These are phyloP conservation scores for Hofmannophila pseudospretella DNA, from an alignment of 2,888 invertebrate species.

Conservation along the genomic window DNA sequence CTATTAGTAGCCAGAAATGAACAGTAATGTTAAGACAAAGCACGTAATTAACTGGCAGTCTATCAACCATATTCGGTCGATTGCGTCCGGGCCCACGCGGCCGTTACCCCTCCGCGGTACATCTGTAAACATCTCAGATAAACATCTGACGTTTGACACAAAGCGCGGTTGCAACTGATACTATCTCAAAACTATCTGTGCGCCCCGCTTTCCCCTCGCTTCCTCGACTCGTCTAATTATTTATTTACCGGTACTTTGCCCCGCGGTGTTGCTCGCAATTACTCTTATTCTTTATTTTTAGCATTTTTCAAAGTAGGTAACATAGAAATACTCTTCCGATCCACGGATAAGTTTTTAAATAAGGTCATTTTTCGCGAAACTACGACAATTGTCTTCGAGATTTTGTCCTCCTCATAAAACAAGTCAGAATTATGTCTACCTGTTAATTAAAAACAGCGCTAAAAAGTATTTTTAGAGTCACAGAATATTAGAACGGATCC, in stretches of 20 bases:
- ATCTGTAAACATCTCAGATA: constrained; percentile 77
- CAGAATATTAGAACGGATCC: too few species aligned
- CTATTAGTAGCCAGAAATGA: constrained; percentile 21
- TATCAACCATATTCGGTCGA: constrained; percentile 62
- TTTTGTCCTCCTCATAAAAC: too few species aligned
- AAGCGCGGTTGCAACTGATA: constrained; percentile 73
- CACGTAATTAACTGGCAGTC: constrained; percentile 61
- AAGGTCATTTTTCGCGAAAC: too few species aligned
- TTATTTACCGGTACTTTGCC: constrained; percentile 51
- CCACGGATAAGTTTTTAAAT: too few species aligned
- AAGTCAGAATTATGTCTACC: too few species aligned
- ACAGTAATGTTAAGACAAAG: constrained; percentile 35
- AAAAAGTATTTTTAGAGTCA: too few species aligned
- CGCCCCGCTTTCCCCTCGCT: constrained; percentile 37
- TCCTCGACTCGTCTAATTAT: constrained; percentile 72
- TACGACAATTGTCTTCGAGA: too few species aligned
- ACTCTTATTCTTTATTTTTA: too few species aligned
- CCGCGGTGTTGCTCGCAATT: neutral
- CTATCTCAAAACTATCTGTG: constrained; percentile 68
- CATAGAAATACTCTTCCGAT: too few species aligned
- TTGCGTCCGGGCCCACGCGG: constrained; percentile 60
- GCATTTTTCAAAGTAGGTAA: too few species aligned
- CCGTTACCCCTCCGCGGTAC: constrained; percentile 71
- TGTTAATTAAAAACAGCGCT: too few species aligned
- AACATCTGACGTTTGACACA: constrained; percentile 77